Evolutionary conservation across 2,888 invertebrate genomes (phyloP).

Genomic region (Pemphredon lugubris): DNA sequence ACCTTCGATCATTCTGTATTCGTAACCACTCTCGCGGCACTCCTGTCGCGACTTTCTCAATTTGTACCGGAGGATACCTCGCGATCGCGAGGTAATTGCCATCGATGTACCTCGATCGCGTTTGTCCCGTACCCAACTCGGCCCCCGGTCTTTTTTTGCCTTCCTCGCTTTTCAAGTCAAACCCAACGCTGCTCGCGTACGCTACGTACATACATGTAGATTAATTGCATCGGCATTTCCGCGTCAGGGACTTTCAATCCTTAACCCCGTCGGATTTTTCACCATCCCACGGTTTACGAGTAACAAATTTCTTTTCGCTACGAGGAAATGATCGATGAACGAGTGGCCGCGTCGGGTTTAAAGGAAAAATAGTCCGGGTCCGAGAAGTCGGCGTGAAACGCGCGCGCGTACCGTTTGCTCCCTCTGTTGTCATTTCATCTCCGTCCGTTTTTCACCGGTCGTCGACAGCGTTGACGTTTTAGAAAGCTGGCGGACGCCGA

Average conservation of each 20-base stretch:
- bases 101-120: too few relatives aligned
- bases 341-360: too few relatives aligned
- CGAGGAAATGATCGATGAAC: too few relatives aligned
- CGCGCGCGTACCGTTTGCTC: background rate
- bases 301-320: background rate
- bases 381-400: background rate
- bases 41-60: too few relatives aligned
- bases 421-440: constrained; percentile 19
- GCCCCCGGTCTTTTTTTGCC: too few relatives aligned
- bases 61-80: too few relatives aligned
- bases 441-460: constrained; percentile 11
- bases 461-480: constrained; percentile 37
- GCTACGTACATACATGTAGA: background rate
- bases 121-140: too few relatives aligned
- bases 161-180: too few relatives aligned
- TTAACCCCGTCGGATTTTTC: background rate
- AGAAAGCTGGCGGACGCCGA: constrained; percentile 22
- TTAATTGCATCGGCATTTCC: background rate
- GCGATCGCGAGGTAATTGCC: too few relatives aligned
- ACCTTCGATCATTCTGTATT: too few relatives aligned
- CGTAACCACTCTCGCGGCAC: too few relatives aligned
- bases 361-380: background rate
- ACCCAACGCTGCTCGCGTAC: too few relatives aligned
- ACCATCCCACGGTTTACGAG: background rate
- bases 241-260: background rate